These are phyloP conservation scores for Haliaeetus leucogaster DNA, from an alignment of 2,113 vertebrate species.

Conservation along the genomic window DNA sequence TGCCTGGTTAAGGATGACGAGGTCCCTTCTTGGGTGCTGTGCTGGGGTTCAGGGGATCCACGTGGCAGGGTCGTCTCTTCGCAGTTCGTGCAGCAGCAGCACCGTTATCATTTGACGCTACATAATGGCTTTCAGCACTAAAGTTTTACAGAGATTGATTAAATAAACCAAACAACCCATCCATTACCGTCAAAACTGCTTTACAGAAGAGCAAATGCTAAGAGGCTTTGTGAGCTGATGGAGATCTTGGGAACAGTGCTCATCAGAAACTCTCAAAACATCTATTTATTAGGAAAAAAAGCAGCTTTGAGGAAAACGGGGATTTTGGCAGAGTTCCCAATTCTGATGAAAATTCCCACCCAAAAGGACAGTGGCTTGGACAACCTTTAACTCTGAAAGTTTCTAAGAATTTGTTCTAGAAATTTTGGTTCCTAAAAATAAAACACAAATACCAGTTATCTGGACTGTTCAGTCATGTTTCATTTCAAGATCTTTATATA, in stretches of 20 bases:
- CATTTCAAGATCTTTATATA: not conserved
- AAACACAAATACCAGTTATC: not conserved
- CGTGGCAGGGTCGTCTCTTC: accelerated
- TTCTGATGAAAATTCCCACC: not conserved
- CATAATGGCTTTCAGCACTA: accelerated
- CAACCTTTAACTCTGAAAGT: not conserved
- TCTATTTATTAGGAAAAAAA: not conserved
- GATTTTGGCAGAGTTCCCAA: not conserved
- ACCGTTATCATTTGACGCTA: accelerated
- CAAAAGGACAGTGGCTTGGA: not conserved
- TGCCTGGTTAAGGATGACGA: not conserved
- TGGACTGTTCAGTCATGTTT: accelerated
- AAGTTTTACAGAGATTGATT: not conserved
- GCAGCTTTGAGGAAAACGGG: not conserved
- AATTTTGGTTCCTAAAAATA: not conserved
- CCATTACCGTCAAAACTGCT: not conserved
- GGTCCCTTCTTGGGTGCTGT: not conserved
- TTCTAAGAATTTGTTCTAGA: not conserved
- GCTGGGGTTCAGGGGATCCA: not conserved
- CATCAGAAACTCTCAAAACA: not conserved
- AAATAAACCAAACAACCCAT: not conserved
- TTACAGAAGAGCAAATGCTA: not conserved
- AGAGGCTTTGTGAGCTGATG: not conserved
- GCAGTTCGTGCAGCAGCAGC: not conserved
- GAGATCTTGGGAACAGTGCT: not conserved